Percentiles rank a stretch among this genome's conserved stretches.
Conservation (phyloP, 1,140 invertebrate genomes). For the Tetranychus cinnabarinus region DNA sequence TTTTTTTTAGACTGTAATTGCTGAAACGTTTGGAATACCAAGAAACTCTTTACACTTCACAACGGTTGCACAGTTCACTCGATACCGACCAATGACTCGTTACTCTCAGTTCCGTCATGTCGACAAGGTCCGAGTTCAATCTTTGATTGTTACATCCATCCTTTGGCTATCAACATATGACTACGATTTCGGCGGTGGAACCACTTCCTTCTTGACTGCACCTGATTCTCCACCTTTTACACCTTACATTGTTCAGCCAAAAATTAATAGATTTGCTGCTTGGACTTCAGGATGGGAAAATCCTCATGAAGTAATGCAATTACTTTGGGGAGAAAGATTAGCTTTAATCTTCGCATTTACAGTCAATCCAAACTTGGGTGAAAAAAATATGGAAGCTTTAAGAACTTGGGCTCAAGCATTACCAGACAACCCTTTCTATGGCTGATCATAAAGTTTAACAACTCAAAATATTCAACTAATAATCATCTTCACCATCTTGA, state of each 20-base stretch:
- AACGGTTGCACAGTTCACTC: not conserved
- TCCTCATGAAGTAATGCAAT: not conserved
- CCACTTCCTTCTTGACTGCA: not conserved
- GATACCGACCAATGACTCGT: not conserved
- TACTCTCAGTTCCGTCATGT: not conserved
- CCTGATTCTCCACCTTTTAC: not conserved
- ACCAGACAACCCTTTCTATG: not conserved
- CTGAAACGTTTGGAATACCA: not conserved
- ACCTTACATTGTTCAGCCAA: not conserved
- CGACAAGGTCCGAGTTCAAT: not conserved
- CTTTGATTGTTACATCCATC: not conserved
- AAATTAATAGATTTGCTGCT: constrained; percentile 1
- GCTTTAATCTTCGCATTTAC: constrained; percentile 1
- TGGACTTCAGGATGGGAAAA: constrained; percentile 2
- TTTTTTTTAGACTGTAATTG: not conserved
- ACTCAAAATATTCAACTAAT: not conserved
- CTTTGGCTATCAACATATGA: constrained; percentile 1
- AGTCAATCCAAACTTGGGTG: not conserved
- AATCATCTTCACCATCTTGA: too few species aligned
- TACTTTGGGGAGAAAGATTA: not conserved
- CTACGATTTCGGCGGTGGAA: constrained; percentile 1
- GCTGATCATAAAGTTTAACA: not conserved
- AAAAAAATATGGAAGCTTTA: not conserved
- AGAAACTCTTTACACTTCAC: not conserved
- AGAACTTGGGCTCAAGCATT: not conserved